Evolutionary conservation across 1,140 invertebrate genomes (phyloP).

Genomic region (Octopus bimaculoides): DNA sequence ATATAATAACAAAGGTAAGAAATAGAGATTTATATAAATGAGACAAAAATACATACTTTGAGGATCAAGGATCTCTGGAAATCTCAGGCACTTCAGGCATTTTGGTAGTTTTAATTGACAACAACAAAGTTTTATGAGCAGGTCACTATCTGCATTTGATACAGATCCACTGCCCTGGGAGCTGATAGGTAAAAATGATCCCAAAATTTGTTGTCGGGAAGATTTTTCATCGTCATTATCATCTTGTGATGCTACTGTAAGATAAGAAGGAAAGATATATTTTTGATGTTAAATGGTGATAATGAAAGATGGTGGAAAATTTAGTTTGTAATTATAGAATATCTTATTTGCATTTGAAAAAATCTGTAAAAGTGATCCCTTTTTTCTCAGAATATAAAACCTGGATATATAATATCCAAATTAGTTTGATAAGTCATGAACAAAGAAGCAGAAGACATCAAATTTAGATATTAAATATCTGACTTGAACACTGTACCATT

Average conservation of each 20-base stretch:
- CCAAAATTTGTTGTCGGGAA: constrained; percentile 22
- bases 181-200: constrained; percentile 28
- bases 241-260: neutral
- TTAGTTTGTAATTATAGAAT: too few relatives aligned
- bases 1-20: neutral
- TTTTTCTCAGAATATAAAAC: too few relatives aligned
- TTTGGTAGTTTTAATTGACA: constrained; percentile 38
- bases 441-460: too few relatives aligned
- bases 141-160: constrained; percentile 27
- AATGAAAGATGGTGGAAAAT: too few relatives aligned
- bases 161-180: constrained; percentile 12
- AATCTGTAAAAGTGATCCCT: too few relatives aligned
- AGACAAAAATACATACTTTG: constrained; percentile 43
- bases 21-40: neutral
- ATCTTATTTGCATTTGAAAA: too few relatives aligned
- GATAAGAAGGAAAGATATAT: neutral
- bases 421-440: too few relatives aligned
- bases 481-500: too few relatives aligned
- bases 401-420: too few relatives aligned
- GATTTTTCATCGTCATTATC: constrained; percentile 14
- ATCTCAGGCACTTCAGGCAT: constrained; percentile 34
- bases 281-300: too few relatives aligned
- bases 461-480: too few relatives aligned
- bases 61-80: constrained; percentile 46
- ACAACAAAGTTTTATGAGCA: constrained; percentile 32